Percentiles rank a stretch among this genome's conserved stretches.
phyloP scores from a whole-genome alignment of 2,797 vertebrate species.

The Heteromormyrus szaboi region DNA sequence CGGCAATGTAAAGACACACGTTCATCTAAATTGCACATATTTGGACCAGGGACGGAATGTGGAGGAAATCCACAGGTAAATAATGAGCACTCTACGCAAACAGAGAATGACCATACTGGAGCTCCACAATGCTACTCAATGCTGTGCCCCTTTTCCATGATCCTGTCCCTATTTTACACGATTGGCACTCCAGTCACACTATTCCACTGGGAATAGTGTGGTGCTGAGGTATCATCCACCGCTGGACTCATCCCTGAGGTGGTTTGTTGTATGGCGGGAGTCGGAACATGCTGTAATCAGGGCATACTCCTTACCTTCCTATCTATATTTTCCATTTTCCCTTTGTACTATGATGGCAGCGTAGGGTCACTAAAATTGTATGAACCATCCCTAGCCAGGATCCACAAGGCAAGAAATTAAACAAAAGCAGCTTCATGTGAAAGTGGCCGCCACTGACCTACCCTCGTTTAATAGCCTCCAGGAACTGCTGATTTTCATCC shows the following conservation, averaged over 20 bases:
- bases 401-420: background rate
- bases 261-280: background rate
- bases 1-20: background rate
- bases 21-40: background rate
- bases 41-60: background rate
- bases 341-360: background rate
- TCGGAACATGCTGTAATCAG: background rate
- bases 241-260: background rate
- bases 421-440: background rate
- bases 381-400: background rate
- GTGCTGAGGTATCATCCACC: background rate
- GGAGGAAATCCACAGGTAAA: background rate
- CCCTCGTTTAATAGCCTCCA: conserved; percentile 87
- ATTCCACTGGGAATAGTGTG: too few relatives aligned
- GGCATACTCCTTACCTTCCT: background rate
- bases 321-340: background rate
- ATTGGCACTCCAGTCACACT: background rate
- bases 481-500: conserved; percentile 81
- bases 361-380: background rate
- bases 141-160: background rate
- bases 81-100: background rate
- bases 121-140: background rate
- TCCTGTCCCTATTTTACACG: background rate
- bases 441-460: conserved; percentile 37
- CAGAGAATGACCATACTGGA: background rate